A percentile compares a stretch with the other conserved stretches of the same genome.
These are phyloP conservation scores for Blennius ocellaris DNA, from an alignment of 2,113 vertebrate species.

Conservation along the genomic window DNA sequence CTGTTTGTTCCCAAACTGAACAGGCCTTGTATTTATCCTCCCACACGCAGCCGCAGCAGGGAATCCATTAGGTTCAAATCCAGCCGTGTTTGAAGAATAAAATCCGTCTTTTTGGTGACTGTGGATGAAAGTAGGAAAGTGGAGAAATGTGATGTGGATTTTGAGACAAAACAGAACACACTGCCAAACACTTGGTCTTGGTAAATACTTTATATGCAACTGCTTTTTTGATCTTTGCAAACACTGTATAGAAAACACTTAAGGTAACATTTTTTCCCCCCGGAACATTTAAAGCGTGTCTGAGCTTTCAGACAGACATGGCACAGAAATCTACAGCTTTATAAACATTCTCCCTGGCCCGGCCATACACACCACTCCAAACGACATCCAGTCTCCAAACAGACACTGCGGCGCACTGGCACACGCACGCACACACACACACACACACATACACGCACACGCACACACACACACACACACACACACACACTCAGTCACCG, in stretches of 20 bases:
- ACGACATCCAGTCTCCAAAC: constrained; percentile 33
- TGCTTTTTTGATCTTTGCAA: constrained; percentile 83
- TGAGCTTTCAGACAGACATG: constrained; percentile 79
- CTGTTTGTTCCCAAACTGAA: constrained; percentile 50
- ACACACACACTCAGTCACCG: constrained; percentile 46
- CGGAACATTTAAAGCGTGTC: constrained; percentile 80
- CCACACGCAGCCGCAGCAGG: constrained; percentile 44
- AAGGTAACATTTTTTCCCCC: constrained; percentile 69
- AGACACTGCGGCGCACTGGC: constrained; percentile 23
- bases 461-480: constrained; percentile 44
- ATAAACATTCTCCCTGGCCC: constrained; percentile 66
- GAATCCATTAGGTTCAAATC: constrained; percentile 39
- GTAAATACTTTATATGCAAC: constrained; percentile 87
- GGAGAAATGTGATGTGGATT: constrained; percentile 8
- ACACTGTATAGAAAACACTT: constrained; percentile 86
- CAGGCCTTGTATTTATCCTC: constrained; percentile 59
- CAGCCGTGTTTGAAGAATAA: constrained; percentile 19
- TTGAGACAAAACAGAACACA: constrained; percentile 59
- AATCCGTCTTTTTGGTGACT: constrained; percentile 5
- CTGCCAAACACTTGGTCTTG: constrained; percentile 62
- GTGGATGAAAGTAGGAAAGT: no score
- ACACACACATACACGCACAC: background rate
- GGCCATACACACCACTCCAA: constrained; percentile 37
- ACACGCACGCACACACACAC: constrained; percentile 7
- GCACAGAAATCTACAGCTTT: constrained; percentile 80